Evolutionary conservation across 2,797 vertebrate species (phyloP).

Genomic region (Thalassophryne amazonica): DNA sequence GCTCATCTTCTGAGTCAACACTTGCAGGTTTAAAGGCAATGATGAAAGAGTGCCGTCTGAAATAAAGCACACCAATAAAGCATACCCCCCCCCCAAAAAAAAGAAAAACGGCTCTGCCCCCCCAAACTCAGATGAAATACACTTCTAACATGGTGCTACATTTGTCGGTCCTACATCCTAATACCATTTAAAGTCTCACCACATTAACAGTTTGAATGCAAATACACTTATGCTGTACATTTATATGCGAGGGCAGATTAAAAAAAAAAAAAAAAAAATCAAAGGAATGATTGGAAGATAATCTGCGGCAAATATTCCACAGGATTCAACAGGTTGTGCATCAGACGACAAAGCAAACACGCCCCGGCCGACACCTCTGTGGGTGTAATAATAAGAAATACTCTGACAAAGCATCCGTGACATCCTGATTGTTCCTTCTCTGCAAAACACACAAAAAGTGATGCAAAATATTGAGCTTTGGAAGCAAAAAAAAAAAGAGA

Average conservation of each 20-base stretch:
- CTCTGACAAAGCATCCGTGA: conserved; percentile 51
- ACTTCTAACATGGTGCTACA: conserved; percentile 40
- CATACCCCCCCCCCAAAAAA: neutral
- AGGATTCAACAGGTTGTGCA: conserved; percentile 48
- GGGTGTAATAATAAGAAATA: conserved; percentile 32
- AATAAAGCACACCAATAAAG: conserved; percentile 17
- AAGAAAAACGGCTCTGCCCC: too few species aligned
- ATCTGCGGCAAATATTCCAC: conserved; percentile 29
- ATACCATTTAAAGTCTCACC: conserved; percentile 40
- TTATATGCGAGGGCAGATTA: conserved; percentile 39
- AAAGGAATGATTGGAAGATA: conserved; percentile 51
- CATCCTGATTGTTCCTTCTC: conserved; percentile 41
- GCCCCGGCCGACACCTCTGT: conserved; percentile 25
- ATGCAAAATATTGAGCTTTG: conserved; percentile 47
- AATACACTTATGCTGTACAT: conserved; percentile 39
- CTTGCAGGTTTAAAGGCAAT: conserved; percentile 65
- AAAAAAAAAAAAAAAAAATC: conserved; percentile 1
- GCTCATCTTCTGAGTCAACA: conserved; percentile 36
- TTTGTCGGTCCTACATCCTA: conserved; percentile 35
- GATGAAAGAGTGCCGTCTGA: conserved; percentile 25
- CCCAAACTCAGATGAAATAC: conserved; percentile 2
- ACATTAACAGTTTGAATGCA: conserved; percentile 53
- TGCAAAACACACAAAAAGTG: conserved; percentile 27
- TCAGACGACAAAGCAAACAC: conserved; percentile 31
- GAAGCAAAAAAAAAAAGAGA: conserved; percentile 1